phyloP scores from a whole-genome alignment of 1,140 invertebrate species.

The Magallana ariakensis region DNA sequence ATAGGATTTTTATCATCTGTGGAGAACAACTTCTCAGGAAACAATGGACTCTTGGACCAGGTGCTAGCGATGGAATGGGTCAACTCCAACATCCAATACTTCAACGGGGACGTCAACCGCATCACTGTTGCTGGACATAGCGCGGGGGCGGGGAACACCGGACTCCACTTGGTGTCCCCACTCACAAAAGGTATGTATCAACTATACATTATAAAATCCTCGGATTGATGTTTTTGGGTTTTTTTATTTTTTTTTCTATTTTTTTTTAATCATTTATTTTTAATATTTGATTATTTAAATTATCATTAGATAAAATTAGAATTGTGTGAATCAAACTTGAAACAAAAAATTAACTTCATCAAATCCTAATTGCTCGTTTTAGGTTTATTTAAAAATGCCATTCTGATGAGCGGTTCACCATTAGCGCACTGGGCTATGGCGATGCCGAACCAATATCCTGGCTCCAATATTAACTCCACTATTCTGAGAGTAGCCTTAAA shows the following conservation, averaged over 20 bases:
- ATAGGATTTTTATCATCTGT: constrained; percentile 92
- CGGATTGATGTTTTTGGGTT: too few relatives aligned
- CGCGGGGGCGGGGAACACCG: constrained; percentile 86
- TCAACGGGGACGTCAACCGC: constrained; percentile 91
- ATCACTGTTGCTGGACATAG: constrained; percentile 96
- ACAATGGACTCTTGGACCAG: constrained; percentile 97
- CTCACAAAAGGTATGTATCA: constrained; percentile 66
- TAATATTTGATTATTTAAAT: too few relatives aligned
- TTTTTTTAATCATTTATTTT: too few relatives aligned
- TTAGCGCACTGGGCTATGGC: constrained; percentile 70
- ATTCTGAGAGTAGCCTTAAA: neutral
- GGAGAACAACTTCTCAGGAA: constrained; percentile 94
- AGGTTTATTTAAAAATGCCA: constrained; percentile 68
- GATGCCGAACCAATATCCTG: neutral
- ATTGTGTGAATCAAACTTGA: too few relatives aligned
- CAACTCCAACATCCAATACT: constrained; percentile 91
- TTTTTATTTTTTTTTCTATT: too few relatives aligned
- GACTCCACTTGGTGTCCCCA: constrained; percentile 75
- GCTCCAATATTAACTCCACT: constrained; percentile 20
- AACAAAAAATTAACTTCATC: too few relatives aligned
- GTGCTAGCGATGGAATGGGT: constrained; percentile 94
- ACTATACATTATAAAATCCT: too few relatives aligned
- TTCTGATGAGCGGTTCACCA: constrained; percentile 71
- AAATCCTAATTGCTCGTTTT: neutral
- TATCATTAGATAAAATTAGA: too few relatives aligned